Evolutionary conservation across 2,888 invertebrate species (phyloP).

Genomic region (Nycteola revayana): DNA sequence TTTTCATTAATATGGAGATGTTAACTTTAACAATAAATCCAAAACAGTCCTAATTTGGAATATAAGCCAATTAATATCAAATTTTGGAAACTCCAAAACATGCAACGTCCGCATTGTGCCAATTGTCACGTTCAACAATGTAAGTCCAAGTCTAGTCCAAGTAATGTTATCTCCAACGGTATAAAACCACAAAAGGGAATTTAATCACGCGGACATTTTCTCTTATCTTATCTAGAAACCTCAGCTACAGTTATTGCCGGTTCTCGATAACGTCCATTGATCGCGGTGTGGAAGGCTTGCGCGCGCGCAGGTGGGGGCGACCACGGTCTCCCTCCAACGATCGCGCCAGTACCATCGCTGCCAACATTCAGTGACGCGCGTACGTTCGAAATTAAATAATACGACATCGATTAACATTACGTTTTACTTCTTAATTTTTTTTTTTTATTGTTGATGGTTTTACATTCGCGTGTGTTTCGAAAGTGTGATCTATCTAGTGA

Average conservation of each 20-base stretch:
- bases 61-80: no score
- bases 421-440: slow-evolving; percentile 22
- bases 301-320: slow-evolving; percentile 56
- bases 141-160: no score
- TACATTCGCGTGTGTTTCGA: slow-evolving; percentile 24
- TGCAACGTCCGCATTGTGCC: no score
- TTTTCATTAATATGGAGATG: no score
- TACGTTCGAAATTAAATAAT: slow-evolving; percentile 36
- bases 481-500: slow-evolving; percentile 35
- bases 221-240: slow-evolving; percentile 66
- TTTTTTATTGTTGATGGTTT: slow-evolving; percentile 11
- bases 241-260: slow-evolving; percentile 36
- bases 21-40: no score
- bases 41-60: no score
- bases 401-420: slow-evolving; percentile 42
- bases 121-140: slow-evolving; percentile 7
- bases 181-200: slow-evolving; percentile 22
- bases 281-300: slow-evolving; percentile 28
- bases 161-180: slow-evolving; percentile 21
- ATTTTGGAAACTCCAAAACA: no score
- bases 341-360: slow-evolving; percentile 59
- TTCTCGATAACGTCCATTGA: slow-evolving; percentile 50
- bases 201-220: slow-evolving; percentile 36
- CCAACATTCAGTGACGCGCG: slow-evolving; percentile 49
- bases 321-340: slow-evolving; percentile 44